phyloP scores from a whole-genome alignment of 2,888 invertebrate genomes.

The Pollenia amentaria region DNA sequence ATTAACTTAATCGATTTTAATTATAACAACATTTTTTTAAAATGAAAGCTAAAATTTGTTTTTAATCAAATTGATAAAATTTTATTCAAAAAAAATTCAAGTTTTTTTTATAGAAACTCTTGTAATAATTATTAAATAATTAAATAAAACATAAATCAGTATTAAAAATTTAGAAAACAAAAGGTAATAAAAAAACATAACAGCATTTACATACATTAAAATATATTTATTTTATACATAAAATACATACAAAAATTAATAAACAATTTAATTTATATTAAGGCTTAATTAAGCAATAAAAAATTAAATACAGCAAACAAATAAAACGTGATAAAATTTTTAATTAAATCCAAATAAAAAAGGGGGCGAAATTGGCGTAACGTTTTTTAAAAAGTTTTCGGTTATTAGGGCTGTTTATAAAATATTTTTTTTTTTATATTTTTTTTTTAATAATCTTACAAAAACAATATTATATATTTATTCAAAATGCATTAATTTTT shows the following conservation, averaged over 20 bases:
- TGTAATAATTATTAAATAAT: constrained; percentile 23
- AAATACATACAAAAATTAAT: background rate
- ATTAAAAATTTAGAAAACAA: constrained; percentile 1
- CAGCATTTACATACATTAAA: constrained; percentile 19
- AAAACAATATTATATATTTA: constrained; percentile 29
- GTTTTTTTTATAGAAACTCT: constrained; percentile 17
- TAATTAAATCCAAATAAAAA: too few species aligned
- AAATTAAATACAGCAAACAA: too few species aligned
- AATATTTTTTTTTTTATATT: constrained; percentile 2
- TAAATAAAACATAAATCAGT: constrained; percentile 1
- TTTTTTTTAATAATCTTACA: constrained; percentile 30
- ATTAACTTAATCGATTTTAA: constrained; percentile 40
- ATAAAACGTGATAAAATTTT: too few species aligned
- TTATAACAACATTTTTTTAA: constrained; percentile 54
- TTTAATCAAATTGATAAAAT: constrained; percentile 23
- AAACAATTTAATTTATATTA: constrained; percentile 24
- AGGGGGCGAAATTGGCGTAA: too few species aligned
- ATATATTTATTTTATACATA: background rate
- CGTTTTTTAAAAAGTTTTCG: too few species aligned
- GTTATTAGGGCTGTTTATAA: constrained; percentile 5
- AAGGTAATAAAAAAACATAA: constrained; percentile 44
- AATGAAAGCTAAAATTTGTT: constrained; percentile 10
- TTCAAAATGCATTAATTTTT: constrained; percentile 56
- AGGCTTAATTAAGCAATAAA: background rate
- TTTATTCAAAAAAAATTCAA: background rate